These are phyloP conservation scores for Crocuta crocuta DNA, from an alignment of 2,113 vertebrate genomes.

Conservation along the genomic window DNA sequence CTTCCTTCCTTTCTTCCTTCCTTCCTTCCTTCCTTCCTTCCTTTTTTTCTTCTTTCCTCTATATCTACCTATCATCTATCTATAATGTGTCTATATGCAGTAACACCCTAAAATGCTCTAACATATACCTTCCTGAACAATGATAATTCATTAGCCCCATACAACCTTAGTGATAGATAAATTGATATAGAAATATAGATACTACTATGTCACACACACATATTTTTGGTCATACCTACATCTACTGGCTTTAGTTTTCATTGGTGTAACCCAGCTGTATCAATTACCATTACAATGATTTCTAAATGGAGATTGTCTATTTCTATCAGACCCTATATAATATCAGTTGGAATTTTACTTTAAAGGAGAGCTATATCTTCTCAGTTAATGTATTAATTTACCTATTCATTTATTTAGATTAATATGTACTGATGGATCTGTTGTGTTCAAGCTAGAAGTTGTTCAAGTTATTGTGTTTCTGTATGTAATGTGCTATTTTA, in stretches of 20 bases:
- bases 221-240: background rate
- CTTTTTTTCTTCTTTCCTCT: background rate
- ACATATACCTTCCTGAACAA: background rate
- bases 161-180: background rate
- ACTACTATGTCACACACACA: background rate
- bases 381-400: background rate
- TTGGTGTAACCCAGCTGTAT: background rate
- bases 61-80: background rate
- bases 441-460: background rate
- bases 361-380: background rate
- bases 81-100: background rate
- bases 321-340: background rate
- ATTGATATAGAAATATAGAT: background rate
- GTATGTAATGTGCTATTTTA: background rate
- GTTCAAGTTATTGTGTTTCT: background rate
- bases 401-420: background rate
- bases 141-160: background rate
- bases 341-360: background rate
- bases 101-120: background rate
- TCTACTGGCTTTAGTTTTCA: background rate
- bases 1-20: too few species aligned
- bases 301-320: background rate
- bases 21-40: background rate
- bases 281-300: background rate
- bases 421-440: background rate